A percentile compares a stretch with the other conserved stretches of the same genome.
phyloP scores from a whole-genome alignment of 2,888 invertebrate genomes.

The Sinodicranocentrus sp. region DNA sequence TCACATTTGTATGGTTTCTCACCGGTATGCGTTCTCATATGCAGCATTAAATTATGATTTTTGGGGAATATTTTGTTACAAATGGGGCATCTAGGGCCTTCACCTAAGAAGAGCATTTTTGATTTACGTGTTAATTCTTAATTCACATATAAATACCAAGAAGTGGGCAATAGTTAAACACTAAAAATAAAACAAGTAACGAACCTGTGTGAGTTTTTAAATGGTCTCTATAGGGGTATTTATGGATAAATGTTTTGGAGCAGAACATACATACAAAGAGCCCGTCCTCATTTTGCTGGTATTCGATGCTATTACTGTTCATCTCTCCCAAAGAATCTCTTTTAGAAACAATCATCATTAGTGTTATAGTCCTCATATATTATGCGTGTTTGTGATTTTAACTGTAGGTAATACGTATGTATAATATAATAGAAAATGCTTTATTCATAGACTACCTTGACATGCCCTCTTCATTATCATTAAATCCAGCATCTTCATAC shows the following conservation, averaged over 20 bases:
- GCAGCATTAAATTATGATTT: conserved; percentile 73
- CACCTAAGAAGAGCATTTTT: conserved; percentile 45
- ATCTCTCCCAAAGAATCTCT: conserved; percentile 43
- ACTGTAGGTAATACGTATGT: no score
- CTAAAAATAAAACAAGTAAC: no score
- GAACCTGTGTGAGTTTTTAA: conserved; percentile 73
- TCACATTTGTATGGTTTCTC: conserved; percentile 74
- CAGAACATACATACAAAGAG: conserved; percentile 75
- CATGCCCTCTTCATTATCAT: conserved; percentile 23
- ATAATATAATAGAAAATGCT: no score
- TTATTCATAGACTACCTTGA: background rate
- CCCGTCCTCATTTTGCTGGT: conserved; percentile 72
- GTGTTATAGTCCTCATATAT: background rate
- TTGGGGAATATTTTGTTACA: conserved; percentile 67
- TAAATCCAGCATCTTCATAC: conserved; percentile 54
- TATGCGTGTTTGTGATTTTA: no score
- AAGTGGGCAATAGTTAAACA: no score
- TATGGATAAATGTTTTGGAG: conserved; percentile 74
- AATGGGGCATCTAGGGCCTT: conserved; percentile 72
- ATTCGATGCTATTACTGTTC: conserved; percentile 64
- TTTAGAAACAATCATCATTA: conserved; percentile 8
- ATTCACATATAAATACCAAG: no score
- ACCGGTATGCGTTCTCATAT: conserved; percentile 72
- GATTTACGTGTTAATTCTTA: background rate
- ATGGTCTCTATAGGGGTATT: conserved; percentile 75